Evolutionary conservation across 2,797 vertebrate species (phyloP).

Genomic region (Taeniopygia guttata): DNA sequence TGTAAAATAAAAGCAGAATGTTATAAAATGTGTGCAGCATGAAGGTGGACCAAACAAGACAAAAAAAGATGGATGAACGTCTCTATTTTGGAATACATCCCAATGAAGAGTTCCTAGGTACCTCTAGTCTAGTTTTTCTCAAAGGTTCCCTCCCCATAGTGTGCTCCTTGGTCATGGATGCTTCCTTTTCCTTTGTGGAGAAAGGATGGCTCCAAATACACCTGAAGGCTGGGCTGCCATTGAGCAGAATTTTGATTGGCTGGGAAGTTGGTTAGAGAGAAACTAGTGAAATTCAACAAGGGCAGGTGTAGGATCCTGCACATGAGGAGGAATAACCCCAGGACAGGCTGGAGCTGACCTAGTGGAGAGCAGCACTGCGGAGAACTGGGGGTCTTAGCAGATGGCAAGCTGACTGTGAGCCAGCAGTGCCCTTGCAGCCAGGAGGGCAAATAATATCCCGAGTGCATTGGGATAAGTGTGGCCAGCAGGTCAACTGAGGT

Average conservation of each 20-base stretch:
- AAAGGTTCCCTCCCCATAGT: background rate
- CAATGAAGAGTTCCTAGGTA: background rate
- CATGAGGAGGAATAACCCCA: background rate
- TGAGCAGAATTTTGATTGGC: rapidly evolving
- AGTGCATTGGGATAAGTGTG: background rate
- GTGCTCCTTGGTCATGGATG: background rate
- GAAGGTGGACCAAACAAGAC: background rate
- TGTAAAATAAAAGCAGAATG: background rate
- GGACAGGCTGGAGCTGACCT: background rate
- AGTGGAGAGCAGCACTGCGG: background rate
- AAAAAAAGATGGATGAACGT: background rate
- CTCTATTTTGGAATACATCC: background rate
- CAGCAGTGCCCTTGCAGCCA: background rate
- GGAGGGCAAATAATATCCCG: background rate
- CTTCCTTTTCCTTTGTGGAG: background rate
- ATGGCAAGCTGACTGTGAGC: background rate
- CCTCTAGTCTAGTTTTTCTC: background rate
- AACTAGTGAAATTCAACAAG: background rate
- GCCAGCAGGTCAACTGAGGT: background rate
- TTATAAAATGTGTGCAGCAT: background rate
- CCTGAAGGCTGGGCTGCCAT: background rate
- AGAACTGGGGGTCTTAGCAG: background rate
- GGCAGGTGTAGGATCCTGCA: background rate
- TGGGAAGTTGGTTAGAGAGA: background rate
- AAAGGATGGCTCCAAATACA: background rate